Percentiles rank a stretch among this genome's conserved stretches.
Conservation (phyloP, 2,113 vertebrate genomes). For the Falcunculus frontatus region DNA sequence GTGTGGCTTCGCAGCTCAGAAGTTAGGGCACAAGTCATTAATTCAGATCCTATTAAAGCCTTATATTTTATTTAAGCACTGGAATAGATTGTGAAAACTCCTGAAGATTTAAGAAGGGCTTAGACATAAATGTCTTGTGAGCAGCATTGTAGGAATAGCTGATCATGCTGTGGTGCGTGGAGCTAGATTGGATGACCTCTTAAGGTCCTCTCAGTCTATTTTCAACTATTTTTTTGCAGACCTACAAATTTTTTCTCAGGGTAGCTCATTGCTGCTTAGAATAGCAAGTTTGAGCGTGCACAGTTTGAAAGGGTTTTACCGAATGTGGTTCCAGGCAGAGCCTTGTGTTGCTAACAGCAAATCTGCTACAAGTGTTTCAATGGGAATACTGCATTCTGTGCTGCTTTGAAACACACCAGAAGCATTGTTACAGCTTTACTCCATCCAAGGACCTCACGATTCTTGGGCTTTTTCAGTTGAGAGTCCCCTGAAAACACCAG, state of each 20-base stretch:
- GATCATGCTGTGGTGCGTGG: neutral
- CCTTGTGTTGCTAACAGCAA: neutral
- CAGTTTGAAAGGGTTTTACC: neutral
- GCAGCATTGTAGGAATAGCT: neutral
- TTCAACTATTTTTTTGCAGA: neutral
- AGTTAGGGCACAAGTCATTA: neutral
- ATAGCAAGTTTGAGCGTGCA: neutral
- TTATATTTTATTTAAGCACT: constrained; percentile 36
- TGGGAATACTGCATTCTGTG: neutral
- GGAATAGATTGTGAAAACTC: neutral
- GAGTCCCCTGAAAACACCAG: neutral
- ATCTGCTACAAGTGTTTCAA: neutral
- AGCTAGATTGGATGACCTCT: neutral
- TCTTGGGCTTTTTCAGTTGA: neutral
- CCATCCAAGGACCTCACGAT: accelerated
- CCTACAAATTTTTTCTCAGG: neutral
- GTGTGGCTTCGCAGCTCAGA: neutral
- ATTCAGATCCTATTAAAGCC: constrained; percentile 38
- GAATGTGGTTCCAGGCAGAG: accelerated
- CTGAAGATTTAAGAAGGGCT: neutral
- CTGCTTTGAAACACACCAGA: neutral
- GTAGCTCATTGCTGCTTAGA: neutral
- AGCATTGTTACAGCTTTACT: neutral
- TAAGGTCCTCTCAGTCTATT: neutral
- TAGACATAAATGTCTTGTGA: neutral